Conservation (phyloP, 1,140 invertebrate species). For the Macrobrachium rosenbergii region DNA sequence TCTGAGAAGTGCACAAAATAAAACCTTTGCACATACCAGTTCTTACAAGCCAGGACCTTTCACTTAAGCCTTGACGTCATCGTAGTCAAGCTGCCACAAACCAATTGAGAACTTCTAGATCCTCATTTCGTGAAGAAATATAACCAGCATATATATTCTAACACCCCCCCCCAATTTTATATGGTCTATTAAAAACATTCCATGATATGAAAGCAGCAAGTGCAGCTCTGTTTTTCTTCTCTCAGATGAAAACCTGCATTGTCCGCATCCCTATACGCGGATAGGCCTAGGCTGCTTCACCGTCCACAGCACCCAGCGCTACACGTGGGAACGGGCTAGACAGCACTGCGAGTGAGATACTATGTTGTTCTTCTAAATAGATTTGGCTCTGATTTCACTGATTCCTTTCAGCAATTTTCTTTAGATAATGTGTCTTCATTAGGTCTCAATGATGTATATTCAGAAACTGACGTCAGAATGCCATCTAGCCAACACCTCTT, state of each 20-base stretch:
- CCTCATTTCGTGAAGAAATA: no score
- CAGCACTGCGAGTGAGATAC: constrained; percentile 9
- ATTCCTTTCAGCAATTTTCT: no score
- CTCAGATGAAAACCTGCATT: not conserved
- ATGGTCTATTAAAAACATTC: not conserved
- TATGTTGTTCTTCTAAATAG: not conserved
- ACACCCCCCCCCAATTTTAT: not conserved
- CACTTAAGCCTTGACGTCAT: no score
- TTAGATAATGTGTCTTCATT: no score
- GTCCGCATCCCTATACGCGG: constrained; percentile 10
- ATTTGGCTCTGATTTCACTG: not conserved
- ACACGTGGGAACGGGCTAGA: constrained; percentile 11
- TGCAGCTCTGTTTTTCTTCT: not conserved
- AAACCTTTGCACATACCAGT: no score
- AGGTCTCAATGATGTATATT: no score
- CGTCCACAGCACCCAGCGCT: not conserved
- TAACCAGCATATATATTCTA: not conserved
- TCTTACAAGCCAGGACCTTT: no score
- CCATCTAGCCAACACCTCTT: no score
- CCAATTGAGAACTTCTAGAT: no score
- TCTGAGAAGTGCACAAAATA: not conserved
- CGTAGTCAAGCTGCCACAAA: no score
- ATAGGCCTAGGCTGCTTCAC: constrained; percentile 25
- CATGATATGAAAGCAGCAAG: not conserved
- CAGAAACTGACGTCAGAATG: no score